Conservation (phyloP, 2,113 vertebrate species). For the Sinocyclocheilus anshuiensis region DNA sequence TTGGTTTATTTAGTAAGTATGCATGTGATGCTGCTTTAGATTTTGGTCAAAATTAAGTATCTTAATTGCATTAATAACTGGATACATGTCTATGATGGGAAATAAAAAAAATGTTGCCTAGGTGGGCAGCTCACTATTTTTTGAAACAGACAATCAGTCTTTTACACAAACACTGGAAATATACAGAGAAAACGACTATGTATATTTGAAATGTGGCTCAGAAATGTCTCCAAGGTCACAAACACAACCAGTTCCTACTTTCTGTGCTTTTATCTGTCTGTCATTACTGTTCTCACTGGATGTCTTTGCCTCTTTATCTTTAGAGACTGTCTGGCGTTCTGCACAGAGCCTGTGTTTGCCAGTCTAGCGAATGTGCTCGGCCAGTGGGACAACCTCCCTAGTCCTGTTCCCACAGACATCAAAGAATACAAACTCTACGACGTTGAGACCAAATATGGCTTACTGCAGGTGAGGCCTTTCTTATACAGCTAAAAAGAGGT, state of each 20-base stretch:
- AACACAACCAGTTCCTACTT: neutral
- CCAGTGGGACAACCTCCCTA: constrained; percentile 93
- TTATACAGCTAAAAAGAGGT: neutral
- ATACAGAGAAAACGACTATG: neutral
- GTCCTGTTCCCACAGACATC: constrained; percentile 87
- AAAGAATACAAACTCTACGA: constrained; percentile 97
- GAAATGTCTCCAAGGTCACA: neutral
- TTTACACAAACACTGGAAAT: neutral
- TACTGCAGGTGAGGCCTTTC: constrained; percentile 86
- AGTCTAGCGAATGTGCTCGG: constrained; percentile 97
- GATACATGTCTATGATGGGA: neutral
- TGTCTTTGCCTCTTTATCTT: constrained; percentile 47
- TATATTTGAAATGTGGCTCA: neutral
- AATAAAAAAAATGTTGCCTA: neutral
- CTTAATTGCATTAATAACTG: neutral
- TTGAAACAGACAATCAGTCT: neutral
- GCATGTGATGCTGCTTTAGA: neutral
- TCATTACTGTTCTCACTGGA: neutral
- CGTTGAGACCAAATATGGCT: constrained; percentile 95
- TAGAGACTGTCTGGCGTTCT: constrained; percentile 97
- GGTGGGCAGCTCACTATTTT: neutral
- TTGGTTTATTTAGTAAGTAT: neutral
- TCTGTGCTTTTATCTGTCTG: neutral
- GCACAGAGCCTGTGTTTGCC: constrained; percentile 95
- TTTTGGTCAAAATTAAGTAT: neutral